Percentiles rank a stretch among this genome's conserved stretches.
Evolutionary conservation across 2,113 vertebrate species (phyloP).

Genomic region (Pardalotus punctatus): DNA sequence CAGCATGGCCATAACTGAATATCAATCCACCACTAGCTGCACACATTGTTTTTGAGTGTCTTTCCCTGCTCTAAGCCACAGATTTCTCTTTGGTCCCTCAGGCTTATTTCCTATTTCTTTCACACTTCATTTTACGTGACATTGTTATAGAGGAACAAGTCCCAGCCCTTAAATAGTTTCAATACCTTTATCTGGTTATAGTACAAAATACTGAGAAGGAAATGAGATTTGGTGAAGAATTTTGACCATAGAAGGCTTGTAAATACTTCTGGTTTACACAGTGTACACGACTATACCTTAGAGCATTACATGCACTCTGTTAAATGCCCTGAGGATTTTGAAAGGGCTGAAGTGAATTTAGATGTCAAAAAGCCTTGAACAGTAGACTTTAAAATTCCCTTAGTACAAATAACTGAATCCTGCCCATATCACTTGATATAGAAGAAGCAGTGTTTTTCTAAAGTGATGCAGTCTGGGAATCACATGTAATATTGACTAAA

Average conservation of each 20-base stretch:
- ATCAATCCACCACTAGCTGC: not conserved
- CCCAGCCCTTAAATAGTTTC: not conserved
- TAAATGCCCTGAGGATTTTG: not conserved
- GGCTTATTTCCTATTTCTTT: not conserved
- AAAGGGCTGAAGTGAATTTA: not conserved
- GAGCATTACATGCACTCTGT: not conserved
- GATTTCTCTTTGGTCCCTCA: not conserved
- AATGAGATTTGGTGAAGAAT: not conserved
- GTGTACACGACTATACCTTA: not conserved
- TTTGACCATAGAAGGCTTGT: not conserved
- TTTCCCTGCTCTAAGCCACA: not conserved
- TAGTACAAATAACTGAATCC: not conserved
- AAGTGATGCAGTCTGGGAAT: not conserved
- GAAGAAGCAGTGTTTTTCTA: not conserved
- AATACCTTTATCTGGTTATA: not conserved
- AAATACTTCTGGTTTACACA: not conserved
- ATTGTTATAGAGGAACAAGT: not conserved
- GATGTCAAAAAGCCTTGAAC: not conserved
- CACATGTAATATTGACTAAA: not conserved
- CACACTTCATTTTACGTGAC: not conserved
- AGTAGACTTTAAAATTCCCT: not conserved
- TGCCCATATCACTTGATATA: not conserved
- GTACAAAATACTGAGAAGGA: not conserved
- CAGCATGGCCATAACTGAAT: not conserved
- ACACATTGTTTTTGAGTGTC: not conserved